Base-by-base conservation (phyloP, 2,113 vertebrate species). In the Paratilapia polleni region DNA sequence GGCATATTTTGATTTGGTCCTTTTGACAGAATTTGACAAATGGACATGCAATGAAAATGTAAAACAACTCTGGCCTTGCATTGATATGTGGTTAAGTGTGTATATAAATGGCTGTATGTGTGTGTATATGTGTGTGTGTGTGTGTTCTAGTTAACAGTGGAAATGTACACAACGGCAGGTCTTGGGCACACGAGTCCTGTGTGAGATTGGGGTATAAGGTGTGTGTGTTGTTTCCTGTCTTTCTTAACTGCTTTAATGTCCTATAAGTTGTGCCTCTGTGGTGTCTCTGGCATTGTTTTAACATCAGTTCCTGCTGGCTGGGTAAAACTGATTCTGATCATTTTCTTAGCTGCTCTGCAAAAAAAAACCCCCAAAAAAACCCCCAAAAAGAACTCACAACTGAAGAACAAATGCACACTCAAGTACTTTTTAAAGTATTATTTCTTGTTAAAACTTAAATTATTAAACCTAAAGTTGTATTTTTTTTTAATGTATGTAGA, bases 251-350 rank as follows among this genome's bases (percentile, higher is more conserved):
- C 63, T 60, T 59, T 54, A 75, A 57, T 3, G 38, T 77, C 82
- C 60, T n/a, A 11, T 36, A 81, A 87, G 77, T 66, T 87, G 79
- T 64, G 56, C 56, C 77, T 86, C 41, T 78, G 68, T 88, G 82
- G 34, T 11, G 11, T 56, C 59, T 77, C 49, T 74, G 73, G 68
- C 54, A 83, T 85, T 66, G 82, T 84, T 83, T 86, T 60, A 79
- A 84, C 66, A 87, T 75, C 56, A 24, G 12, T 43, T 58, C 26
- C 22, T 77, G 43, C 66, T 34, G 38, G 24, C 36, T 24, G 4
- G 43, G 8, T 73, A 24, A 85, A 82, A 36, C 64, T 52, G 63
- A 87, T 83, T 58, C 10, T 8, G 5, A 59, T 64, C 38, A 73
- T 84, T 90, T 80, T 77, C 78, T 68, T 77, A 81, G 57, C 57